Evolutionary conservation across 2,797 vertebrate species (phyloP), one percentile per base, ranked within the genome.

Genomic region (Apodemus agrarius): DNA sequence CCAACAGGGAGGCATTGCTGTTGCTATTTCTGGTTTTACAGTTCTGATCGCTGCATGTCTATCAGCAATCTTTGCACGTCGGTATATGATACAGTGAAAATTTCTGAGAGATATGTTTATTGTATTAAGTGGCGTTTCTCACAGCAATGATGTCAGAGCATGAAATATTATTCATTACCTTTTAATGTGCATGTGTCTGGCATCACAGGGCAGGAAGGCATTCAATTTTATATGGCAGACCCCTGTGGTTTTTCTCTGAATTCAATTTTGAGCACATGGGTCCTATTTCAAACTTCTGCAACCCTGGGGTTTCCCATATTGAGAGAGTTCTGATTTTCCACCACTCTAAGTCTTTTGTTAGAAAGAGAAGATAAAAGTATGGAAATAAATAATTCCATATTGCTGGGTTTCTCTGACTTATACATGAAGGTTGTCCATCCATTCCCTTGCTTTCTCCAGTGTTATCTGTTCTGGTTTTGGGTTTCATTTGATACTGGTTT

Each of bases 91-190:
- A 74, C 1, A 9, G 61, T 80, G 19, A 10, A 10, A 67, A 54
- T 81, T 65, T 91, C 89, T 59, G 46, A 94, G 92, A 90, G 74
- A 59, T 86, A 89, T 74, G 59, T 8, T 81, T 93, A 76, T 92
- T 95, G 84, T 93, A 37, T 92, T 97, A 97, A 96, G 93, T 96
- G 89, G 79, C 7, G 0, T 54, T 61, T 95, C 97, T 89, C 26
- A 93, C 95, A 90, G 49, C 57, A 0, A 4, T 96, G n/a, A 7
- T 92, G 92, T 92, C 97, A 94, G 96, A 67, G 72, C 52, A 43
- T 10, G 54, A 0, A 0, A 75, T 96, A 97, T 96, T 97, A 52
- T 96, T 97, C n/a, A 88, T 57, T 59, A 78, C 72, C 1, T 67
- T 88, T 97, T 67, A 92, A 98, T 87, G 82, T 26, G 82, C 19